A percentile compares a stretch with the other conserved stretches of the same genome.
These are phyloP conservation scores for Microtus californicus DNA, from an alignment of 2,797 vertebrate species.

Conservation along the genomic window DNA sequence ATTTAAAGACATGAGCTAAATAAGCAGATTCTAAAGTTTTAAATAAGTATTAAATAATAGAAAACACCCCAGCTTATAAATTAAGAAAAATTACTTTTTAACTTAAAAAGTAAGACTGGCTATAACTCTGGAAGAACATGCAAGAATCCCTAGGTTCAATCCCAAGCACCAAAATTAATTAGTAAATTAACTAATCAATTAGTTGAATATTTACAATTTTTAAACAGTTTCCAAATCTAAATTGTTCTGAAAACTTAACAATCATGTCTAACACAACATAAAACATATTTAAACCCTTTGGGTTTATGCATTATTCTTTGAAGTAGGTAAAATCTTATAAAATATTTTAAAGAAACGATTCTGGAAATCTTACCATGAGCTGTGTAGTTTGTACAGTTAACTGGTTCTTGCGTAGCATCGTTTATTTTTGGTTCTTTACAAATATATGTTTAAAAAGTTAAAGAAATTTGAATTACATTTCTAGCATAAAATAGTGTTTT, in stretches of 20 bases:
- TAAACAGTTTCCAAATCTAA: constrained; percentile 61
- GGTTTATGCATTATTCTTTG: not conserved
- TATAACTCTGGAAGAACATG: not conserved
- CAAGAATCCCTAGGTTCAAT: not conserved
- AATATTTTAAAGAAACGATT: constrained; percentile 64
- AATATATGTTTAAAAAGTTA: constrained; percentile 90
- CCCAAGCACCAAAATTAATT: not conserved
- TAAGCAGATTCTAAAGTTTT: not conserved
- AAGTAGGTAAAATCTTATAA: constrained; percentile 26
- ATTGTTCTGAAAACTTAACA: constrained; percentile 36
- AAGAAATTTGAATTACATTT: constrained; percentile 84
- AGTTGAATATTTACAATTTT: not conserved
- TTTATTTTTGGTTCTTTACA: constrained; percentile 95
- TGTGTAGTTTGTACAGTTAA: constrained; percentile 92
- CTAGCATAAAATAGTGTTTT: constrained; percentile 54
- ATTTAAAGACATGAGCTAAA: not conserved
- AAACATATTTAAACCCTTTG: constrained; percentile 18
- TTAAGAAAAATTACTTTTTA: constrained; percentile 19
- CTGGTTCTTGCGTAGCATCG: constrained; percentile 95
- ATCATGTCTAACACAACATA: constrained; percentile 36
- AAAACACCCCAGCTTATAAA: constrained; percentile 39
- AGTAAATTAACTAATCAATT: not conserved
- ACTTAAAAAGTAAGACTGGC: not conserved
- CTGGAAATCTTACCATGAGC: constrained; percentile 92
- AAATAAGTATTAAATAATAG: not conserved